A percentile compares a stretch with the other conserved stretches of the same genome.
Evolutionary conservation across 2,113 vertebrate genomes (phyloP).

Genomic region (Tamias sibiricus): DNA sequence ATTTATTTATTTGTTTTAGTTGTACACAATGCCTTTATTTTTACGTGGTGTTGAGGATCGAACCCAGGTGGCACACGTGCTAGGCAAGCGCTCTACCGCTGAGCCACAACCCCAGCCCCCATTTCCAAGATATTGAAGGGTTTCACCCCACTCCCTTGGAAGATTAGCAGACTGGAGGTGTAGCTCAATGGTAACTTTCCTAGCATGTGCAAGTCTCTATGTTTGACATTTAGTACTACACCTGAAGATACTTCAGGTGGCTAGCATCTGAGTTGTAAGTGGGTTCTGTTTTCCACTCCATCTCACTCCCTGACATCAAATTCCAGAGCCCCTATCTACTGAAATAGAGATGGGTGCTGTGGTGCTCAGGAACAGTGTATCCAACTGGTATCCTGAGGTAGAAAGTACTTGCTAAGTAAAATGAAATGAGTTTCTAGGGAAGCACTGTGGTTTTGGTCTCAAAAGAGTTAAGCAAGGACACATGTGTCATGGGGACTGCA

Average conservation of each 20-base stretch:
- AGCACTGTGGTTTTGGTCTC: slow-evolving; percentile 14
- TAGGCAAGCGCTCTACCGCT: too few species aligned
- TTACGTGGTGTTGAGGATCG: too few species aligned
- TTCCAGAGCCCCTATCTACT: background rate
- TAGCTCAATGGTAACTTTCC: background rate
- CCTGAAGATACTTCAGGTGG: background rate
- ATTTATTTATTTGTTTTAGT: too few species aligned
- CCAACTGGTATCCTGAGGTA: background rate
- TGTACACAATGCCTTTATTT: too few species aligned
- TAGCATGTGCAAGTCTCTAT: background rate
- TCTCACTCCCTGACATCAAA: background rate
- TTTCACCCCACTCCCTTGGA: background rate
- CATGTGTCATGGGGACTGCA: background rate
- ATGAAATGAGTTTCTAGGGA: slow-evolving; percentile 14
- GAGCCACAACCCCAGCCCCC: too few species aligned
- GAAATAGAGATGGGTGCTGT: background rate
- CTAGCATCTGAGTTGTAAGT: background rate
- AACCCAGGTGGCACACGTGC: too few species aligned
- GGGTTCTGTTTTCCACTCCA: background rate
- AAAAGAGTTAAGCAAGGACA: slow-evolving; percentile 35
- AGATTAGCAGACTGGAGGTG: too few species aligned
- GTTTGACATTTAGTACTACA: background rate
- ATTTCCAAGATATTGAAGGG: background rate
- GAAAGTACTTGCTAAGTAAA: slow-evolving; percentile 43
- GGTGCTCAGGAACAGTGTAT: background rate